A percentile compares a stretch with the other conserved stretches of the same genome.
phyloP scores from a whole-genome alignment of 2,888 invertebrate genomes.

The Spodoptera littoralis region DNA sequence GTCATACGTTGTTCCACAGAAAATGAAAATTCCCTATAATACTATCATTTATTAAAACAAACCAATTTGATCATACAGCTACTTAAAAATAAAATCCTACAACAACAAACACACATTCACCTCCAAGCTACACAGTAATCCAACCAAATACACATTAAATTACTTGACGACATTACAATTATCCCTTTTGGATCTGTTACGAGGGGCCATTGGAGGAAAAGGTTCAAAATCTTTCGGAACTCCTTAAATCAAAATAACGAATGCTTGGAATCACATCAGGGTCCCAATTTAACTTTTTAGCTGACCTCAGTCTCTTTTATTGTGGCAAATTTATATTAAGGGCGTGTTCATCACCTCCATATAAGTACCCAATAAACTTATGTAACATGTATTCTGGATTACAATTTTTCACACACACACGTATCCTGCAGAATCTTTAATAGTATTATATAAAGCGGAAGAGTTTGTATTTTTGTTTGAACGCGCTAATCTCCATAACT shows the following conservation, averaged over 20 bases:
- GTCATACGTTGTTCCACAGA: too few relatives aligned
- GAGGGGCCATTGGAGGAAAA: slow-evolving; percentile 17
- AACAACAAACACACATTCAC: not conserved
- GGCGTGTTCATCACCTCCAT: too few relatives aligned
- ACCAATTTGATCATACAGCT: too few relatives aligned
- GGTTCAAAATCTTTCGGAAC: slow-evolving; percentile 34
- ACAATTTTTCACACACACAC: too few relatives aligned
- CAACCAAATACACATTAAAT: slow-evolving; percentile 15
- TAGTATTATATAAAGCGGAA: too few relatives aligned
- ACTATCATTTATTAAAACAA: too few relatives aligned
- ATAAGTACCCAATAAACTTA: too few relatives aligned
- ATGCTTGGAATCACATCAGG: slow-evolving; percentile 55
- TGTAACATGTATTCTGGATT: too few relatives aligned
- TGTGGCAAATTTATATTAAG: slow-evolving; percentile 46
- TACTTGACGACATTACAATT: slow-evolving; percentile 16
- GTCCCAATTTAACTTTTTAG: slow-evolving; percentile 63
- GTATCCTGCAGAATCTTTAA: too few relatives aligned
- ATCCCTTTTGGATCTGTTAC: slow-evolving; percentile 34
- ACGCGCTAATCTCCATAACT: too few relatives aligned
- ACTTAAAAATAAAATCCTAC: not conserved
- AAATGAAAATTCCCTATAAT: too few relatives aligned
- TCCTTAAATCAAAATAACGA: slow-evolving; percentile 45
- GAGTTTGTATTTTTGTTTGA: too few relatives aligned
- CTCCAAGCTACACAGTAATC: not conserved
- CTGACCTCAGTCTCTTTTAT: slow-evolving; percentile 46